Base-by-base conservation (phyloP, 2,888 invertebrate genomes). In the Cephonodes hylas region DNA sequence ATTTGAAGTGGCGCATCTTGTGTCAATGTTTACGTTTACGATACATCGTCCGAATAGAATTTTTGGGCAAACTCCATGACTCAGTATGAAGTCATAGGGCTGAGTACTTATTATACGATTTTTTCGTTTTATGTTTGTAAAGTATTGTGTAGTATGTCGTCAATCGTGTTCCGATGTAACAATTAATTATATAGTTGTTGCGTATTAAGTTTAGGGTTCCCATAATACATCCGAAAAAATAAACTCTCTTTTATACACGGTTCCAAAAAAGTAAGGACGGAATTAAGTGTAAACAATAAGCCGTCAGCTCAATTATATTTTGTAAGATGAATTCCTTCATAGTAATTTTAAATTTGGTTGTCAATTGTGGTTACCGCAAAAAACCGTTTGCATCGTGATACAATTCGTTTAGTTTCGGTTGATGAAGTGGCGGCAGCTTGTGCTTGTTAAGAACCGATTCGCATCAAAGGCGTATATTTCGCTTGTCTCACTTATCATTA, bases 81-180 rank as follows among this genome's bases (percentile, higher is more conserved):
- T 84, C 85, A 86, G 66, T 66, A 71, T 80, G 74, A 79, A 83
- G 76, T 82, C 80, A 83, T 76, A 73, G 69, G 66, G 66, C 69
- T 65, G 67, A 56, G 31, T 53, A 18, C 53, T 56, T 58, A 46
- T 48, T 38, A 56, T 27, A 56, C 15, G 42, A 45, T 22, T 58
- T 57, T 42, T 34, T 56, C 18, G 34, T 38, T 45, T 45, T 65
- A 62, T 46, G 42, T 63, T 64, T 58, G 18, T 44, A 2, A 65
- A 58, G 3, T 44, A 6, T 20, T 1, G 2, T 18, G 6, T 20
- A 20, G 10, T 44, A 10, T 22, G 8, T 44, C 20, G 20, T 20
- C 13, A 22, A 0, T 45, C 13, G 5, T 22, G 13, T 8, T 1
- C 1, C 22, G 13, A 13, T 13, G 18, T 10, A 38, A 3, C n/a